Evolutionary conservation across 2,113 vertebrate species (phyloP).

Genomic region (Cynopterus brachyotis): DNA sequence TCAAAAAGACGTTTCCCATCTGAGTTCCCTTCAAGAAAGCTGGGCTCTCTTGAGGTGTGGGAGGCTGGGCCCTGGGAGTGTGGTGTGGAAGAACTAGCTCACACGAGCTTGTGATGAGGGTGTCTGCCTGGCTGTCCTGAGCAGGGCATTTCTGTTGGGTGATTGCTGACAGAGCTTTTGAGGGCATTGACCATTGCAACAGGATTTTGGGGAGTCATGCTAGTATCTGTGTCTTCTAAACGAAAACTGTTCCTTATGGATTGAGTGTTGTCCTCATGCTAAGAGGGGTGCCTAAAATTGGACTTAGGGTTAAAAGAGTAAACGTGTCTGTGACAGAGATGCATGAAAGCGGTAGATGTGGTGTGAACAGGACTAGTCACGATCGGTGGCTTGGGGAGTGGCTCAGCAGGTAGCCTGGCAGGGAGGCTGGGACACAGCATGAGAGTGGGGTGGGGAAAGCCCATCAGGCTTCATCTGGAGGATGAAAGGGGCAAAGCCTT

Average conservation of each 20-base stretch:
- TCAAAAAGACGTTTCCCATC: neutral
- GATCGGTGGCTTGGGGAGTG: neutral
- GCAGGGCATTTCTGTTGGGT: neutral
- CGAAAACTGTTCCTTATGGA: neutral
- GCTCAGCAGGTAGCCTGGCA: neutral
- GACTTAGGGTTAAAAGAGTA: neutral
- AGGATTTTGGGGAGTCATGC: neutral
- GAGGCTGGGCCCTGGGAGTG: fast-evolving
- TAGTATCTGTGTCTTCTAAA: neutral
- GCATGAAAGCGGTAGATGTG: fast-evolving
- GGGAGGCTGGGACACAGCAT: neutral
- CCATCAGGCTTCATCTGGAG: neutral
- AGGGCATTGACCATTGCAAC: neutral
- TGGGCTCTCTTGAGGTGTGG: no score
- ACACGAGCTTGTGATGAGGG: neutral
- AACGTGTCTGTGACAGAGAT: neutral
- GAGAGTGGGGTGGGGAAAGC: neutral
- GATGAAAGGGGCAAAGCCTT: neutral
- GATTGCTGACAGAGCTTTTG: neutral
- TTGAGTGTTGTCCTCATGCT: neutral
- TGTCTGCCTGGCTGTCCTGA: neutral
- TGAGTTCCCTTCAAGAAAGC: neutral
- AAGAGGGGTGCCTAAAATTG: neutral
- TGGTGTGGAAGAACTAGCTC: neutral
- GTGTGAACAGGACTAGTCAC: fast-evolving